Evolutionary conservation across 2,888 invertebrate genomes (phyloP), one percentile per base, ranked within the genome.

Genomic region (Drosophila mimica): DNA sequence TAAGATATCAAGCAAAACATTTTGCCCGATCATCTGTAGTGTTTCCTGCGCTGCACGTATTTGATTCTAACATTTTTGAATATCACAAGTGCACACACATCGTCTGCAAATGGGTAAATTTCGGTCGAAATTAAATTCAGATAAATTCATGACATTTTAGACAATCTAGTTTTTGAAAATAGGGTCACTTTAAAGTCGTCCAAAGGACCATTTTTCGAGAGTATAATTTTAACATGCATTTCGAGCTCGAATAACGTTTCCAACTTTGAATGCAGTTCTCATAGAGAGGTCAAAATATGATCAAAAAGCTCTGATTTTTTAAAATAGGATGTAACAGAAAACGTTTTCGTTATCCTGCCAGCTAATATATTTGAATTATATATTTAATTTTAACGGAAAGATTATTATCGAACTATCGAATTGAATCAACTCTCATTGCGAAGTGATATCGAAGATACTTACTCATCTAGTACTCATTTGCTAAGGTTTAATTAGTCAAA

Each of bases 41-140:
- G 7, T 17, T 33, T 36, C 25, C 25, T 25, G 25, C 25, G 25
- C 25, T 25, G 25, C 25, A 25, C 38, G 76, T 76, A 78, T 72
- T 77, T 56, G n/a, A 52, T 60, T 77, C 31, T 28, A 8, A 36
- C 5, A 20, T 48, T 40, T 25, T 40, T 13, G 2, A 4, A 38
- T 30, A 54, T 36, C 25, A 30, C 11, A 25, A 1, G 2, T 17
- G 51, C 34, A 11, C 46, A 33, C 13, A 36, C 36, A 36, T 33
- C 51, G 20, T 20, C 11, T 15, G 30, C 20, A 67, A 97, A 97
- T 97, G 97, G 97, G 95, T 2, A 97, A 97, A 94, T 95, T 96
- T 91, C 94, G 96, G 71, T 96, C 96, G 53, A 96, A 97, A 94
- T 94, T 97, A 3, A 2, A 25, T 25, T 25, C 25, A 25, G 25